These are phyloP conservation scores for Platypus cylindrus DNA, from an alignment of 2,888 invertebrate genomes.

Conservation along the genomic window DNA sequence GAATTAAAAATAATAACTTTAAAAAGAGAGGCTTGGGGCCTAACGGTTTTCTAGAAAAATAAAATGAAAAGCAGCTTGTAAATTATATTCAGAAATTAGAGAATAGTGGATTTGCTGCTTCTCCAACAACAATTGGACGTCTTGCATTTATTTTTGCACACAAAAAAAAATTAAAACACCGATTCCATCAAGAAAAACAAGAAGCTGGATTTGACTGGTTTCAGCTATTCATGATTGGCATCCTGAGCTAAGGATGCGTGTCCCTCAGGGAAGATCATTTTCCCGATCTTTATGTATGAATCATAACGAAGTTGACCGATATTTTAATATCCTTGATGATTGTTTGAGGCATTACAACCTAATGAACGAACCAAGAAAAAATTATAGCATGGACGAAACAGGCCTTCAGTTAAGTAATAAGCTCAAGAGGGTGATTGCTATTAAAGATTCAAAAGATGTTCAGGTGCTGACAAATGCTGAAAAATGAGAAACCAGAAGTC, in stretches of 20 bases:
- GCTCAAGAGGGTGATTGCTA: conserved; percentile 8
- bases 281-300: conserved; percentile 15
- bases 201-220: too few species aligned
- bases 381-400: conserved; percentile 10
- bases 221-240: too few species aligned
- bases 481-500: conserved; percentile 7
- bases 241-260: conserved; percentile 16
- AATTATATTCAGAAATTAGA: too few species aligned
- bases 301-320: conserved; percentile 11
- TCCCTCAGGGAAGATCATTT: conserved; percentile 19
- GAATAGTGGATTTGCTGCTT: too few species aligned
- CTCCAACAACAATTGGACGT: too few species aligned
- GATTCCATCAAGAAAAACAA: too few species aligned
- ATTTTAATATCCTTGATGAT: conserved; percentile 10
- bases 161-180: too few species aligned
- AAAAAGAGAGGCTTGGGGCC: too few species aligned
- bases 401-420: conserved; percentile 12
- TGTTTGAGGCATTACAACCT: conserved; percentile 11
- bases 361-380: conserved; percentile 10
- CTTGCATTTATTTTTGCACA: too few species aligned
- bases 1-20: too few species aligned
- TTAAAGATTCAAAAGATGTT: conserved; percentile 8
- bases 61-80: too few species aligned
- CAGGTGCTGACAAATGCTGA: conserved; percentile 17
- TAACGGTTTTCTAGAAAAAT: too few species aligned